phyloP scores from a whole-genome alignment of 2,797 vertebrate species.

The Avahi laniger region DNA sequence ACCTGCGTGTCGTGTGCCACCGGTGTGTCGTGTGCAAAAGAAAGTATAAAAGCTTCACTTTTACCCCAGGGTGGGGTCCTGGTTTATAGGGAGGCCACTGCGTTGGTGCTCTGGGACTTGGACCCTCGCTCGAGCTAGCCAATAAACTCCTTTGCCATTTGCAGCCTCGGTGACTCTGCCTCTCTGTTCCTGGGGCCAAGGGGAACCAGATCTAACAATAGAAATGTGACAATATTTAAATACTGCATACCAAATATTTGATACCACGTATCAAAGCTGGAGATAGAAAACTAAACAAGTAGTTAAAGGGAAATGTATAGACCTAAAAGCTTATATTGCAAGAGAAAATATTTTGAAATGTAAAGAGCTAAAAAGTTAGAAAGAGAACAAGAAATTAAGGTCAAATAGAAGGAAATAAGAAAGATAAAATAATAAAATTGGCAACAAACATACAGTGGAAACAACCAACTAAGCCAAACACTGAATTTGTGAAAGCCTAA shows the following conservation, averaged over 20 bases:
- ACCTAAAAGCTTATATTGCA: background rate
- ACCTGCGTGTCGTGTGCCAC: too few species aligned
- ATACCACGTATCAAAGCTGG: background rate
- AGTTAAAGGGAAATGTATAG: background rate
- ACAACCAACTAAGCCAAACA: background rate
- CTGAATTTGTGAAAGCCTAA: background rate
- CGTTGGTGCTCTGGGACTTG: too few species aligned
- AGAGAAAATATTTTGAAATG: constrained; percentile 18
- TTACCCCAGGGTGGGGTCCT: too few species aligned
- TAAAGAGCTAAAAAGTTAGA: background rate
- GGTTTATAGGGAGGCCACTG: too few species aligned
- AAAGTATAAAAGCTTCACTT: too few species aligned
- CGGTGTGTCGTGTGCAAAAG: too few species aligned
- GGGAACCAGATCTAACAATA: too few species aligned
- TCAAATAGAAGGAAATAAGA: background rate
- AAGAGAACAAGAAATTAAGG: background rate
- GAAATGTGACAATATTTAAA: background rate
- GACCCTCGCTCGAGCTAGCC: too few species aligned
- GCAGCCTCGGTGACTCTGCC: too few species aligned
- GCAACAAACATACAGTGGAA: background rate
- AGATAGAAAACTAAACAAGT: background rate
- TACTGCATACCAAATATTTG: background rate
- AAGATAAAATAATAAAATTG: background rate
- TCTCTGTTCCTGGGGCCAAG: too few species aligned
- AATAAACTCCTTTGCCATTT: too few species aligned